phyloP scores from a whole-genome alignment of 2,888 invertebrate species.

The Drosophila atripex region DNA sequence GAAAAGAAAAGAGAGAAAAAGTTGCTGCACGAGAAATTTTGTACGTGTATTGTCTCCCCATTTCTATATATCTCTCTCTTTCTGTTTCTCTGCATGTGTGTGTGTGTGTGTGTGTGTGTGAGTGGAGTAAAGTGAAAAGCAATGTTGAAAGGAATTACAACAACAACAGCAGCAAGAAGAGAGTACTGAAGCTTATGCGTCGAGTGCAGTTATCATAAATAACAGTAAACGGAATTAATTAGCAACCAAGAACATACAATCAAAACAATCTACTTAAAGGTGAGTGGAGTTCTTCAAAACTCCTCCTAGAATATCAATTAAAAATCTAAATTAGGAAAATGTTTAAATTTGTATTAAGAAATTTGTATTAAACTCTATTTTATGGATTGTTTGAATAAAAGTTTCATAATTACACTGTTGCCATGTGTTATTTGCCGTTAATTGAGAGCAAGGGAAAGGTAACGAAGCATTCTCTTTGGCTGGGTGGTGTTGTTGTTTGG shows the following conservation, averaged over 20 bases:
- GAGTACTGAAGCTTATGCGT: conserved; percentile 18
- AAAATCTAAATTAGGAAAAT: too few species aligned
- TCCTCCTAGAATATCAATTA: too few species aligned
- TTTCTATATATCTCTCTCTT: conserved; percentile 17
- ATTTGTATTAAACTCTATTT: conserved; percentile 15
- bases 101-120: conserved; percentile 25
- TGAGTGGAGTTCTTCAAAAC: neutral
- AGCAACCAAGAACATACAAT: conserved; percentile 9
- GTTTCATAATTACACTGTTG: conserved; percentile 34
- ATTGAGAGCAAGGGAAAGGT: conserved; percentile 8
- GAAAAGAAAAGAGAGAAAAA: conserved; percentile 66
- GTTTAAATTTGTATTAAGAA: too few species aligned
- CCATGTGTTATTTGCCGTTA: conserved; percentile 37
- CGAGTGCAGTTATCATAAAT: conserved; percentile 30
- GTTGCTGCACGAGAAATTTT: conserved; percentile 69
- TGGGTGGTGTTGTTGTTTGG: conserved; percentile 1
- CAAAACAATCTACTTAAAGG: conserved; percentile 13
- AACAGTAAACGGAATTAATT: conserved; percentile 38
- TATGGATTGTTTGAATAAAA: neutral
- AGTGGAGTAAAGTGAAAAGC: conserved; percentile 62
- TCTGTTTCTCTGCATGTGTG: conserved; percentile 26
- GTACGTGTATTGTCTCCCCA: conserved; percentile 53
- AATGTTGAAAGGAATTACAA: conserved; percentile 62
- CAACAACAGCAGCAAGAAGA: conserved; percentile 35
- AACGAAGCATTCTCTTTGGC: conserved; percentile 12